Base-by-base conservation (phyloP, 2,797 vertebrate species). In the Falco naumanni region DNA sequence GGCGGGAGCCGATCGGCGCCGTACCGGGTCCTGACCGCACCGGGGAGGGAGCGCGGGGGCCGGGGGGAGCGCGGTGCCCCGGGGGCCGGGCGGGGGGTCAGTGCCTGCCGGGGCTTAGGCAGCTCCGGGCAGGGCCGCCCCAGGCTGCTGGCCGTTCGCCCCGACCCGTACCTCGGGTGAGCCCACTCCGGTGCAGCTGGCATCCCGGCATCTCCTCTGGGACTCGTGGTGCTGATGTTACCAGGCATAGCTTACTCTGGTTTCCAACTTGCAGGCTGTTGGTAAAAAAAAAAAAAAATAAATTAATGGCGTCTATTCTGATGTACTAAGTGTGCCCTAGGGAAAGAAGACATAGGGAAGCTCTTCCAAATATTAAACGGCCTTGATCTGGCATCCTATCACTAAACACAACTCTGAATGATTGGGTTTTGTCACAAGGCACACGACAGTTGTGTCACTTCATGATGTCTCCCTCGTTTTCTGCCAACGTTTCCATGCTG, bases 321-420 rank as follows among this genome's bases (percentile, higher is more conserved):
- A 11, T 31, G 5, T 5, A 2, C 63, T 26, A 14, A 5, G 2
- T 54, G 1, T 21, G 29, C 33, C 6, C 53, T 16, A 16, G 45
- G 43, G 68, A n/a, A 41, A 33, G 57, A 47, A 50, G 18, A 4
- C 15, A 1, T 6, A 20, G 6, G 37, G 47, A 54, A 48, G 39
- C 19, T 54, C 26, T 57, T 81, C 15, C 12, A 34, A 0, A 28
- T 76, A 20, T 7, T 29, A 39, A 57, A 33, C 5, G 29, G 33
- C 13, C 59, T 71, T 56, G 24, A 28, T 50, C 31, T 18, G 17
- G 33, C 43, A 22, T n/a, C 2, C 3, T 37, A 2, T 13, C 48
- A 7, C 22, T 37, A 12, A 66, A 28, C 28, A 60, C 16, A 76
- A 57, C 24, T 47, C 41, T 5, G 56, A 63, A 34, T 53, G 33